Conservation (phyloP, 2,797 vertebrate genomes). For the Halcyon chelicuti region DNA sequence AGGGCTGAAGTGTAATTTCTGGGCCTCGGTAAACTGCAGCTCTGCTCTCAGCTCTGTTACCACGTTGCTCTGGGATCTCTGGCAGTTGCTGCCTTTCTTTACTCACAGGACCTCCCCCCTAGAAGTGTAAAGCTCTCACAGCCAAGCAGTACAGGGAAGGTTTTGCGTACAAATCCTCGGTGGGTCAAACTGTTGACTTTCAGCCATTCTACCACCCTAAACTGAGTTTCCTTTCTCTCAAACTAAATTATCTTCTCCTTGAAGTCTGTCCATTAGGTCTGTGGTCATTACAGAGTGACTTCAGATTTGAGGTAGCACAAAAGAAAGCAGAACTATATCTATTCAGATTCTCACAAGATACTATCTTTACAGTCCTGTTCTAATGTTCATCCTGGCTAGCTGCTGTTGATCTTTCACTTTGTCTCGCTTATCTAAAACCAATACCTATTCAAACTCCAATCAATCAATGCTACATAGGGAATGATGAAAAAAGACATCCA, state of each 20-base stretch:
- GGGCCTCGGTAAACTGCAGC: not conserved
- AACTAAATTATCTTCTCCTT: not conserved
- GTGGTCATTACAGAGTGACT: fast-evolving
- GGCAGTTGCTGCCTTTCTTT: not conserved
- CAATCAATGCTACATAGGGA: constrained; percentile 85
- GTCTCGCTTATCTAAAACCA: constrained; percentile 95
- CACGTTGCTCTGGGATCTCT: not conserved
- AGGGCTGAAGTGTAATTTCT: not conserved
- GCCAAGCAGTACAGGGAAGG: not conserved
- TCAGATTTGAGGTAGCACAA: not conserved
- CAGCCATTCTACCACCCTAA: not conserved
- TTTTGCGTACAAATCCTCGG: not conserved
- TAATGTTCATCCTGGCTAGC: constrained; percentile 74
- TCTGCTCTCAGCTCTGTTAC: not conserved
- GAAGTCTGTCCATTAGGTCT: not conserved
- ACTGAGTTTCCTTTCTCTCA: not conserved
- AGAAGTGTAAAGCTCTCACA: not conserved
- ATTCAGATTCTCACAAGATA: not conserved
- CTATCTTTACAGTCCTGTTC: constrained; percentile 39
- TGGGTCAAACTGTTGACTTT: not conserved
- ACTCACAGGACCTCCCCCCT: not conserved
- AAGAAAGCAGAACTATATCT: not conserved
- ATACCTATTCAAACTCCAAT: constrained; percentile 87
- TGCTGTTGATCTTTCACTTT: constrained; percentile 89
- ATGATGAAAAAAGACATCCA: constrained; percentile 76